Conservation (phyloP, 2,113 vertebrate species). For the Puma concolor region DNA sequence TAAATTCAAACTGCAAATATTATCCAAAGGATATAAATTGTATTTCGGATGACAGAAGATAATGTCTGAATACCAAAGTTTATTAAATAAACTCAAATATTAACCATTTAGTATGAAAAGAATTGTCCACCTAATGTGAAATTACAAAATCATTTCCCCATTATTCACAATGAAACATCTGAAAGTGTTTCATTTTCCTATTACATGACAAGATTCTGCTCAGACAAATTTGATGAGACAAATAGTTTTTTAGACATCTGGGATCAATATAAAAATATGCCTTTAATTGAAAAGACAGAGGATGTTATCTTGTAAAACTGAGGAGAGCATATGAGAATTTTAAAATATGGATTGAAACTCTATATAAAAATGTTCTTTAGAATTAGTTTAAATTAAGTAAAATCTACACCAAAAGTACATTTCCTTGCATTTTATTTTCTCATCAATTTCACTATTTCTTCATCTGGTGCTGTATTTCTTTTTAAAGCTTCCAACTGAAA, state of each 20-base stretch:
- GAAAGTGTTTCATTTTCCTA: not conserved
- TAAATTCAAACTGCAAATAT: constrained; percentile 25
- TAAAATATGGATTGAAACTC: not conserved
- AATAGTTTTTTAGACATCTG: not conserved
- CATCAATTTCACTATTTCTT: not conserved
- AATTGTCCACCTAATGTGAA: not conserved
- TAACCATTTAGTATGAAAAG: not conserved
- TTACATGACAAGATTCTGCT: not conserved
- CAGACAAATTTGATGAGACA: not conserved
- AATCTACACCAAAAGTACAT: not conserved
- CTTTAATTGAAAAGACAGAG: not conserved
- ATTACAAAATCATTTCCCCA: not conserved
- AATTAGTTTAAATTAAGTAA: constrained; percentile 28
- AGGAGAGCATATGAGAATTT: not conserved
- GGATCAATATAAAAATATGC: not conserved
- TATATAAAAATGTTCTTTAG: not conserved
- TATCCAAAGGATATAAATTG: not conserved
- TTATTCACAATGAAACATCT: not conserved
- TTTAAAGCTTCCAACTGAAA: not conserved
- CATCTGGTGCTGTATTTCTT: not conserved
- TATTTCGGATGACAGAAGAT: constrained; percentile 25
- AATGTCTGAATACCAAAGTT: not conserved
- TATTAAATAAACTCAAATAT: constrained; percentile 16
- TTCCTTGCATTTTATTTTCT: constrained; percentile 5
- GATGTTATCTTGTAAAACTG: not conserved